Evolutionary conservation across 1,140 invertebrate genomes (phyloP), one percentile per base, ranked within the genome.

Genomic region (Cydia strobilella): DNA sequence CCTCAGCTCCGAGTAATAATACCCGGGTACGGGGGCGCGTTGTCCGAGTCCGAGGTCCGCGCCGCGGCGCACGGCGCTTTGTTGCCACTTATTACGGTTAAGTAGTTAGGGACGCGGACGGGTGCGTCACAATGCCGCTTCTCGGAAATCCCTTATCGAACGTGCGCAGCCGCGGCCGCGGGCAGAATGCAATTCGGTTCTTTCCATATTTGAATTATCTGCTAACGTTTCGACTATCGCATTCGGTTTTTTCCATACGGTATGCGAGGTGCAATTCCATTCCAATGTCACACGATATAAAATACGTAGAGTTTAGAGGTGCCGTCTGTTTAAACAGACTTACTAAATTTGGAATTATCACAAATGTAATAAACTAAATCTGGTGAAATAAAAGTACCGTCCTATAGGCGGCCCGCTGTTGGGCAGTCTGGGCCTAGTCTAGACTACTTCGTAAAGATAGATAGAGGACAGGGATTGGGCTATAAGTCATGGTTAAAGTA

Each of bases 81-180:
- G 82, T 85, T 82, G 77, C 75, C 54, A 79, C 79, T 82, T 83
- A 83, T 84, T 83, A 79, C 82, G 76, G 79, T 78, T 72, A 79
- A 77, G 80, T 76, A 42, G 20, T 73, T 65, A 35, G 20, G 75
- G 84, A 86, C 83, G 84, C 82, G 84, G 81, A 79, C 79, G 82
- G 83, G 82, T 83, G 82, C 63, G 65, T 35, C 65, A 69, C 65
- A 69, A 69, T 39, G 65, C 25, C 63, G 63, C 65, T 69, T 69
- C 65, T 69, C 65, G 65, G 65, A 69, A 69, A 69, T 39, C 27
- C 65, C 65, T 69, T 69, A 69, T 69, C 65, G 65, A 69, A 69
- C 65, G 65, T 35, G 65, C 65, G 10, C 54, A 59, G 65, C 65
- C 27, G 27, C 15, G 63, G 63, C 23, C 63, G 54, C 54, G 54